Evolutionary conservation across 2,797 vertebrate genomes (phyloP).

Genomic region (Pangasius larnaudii): DNA sequence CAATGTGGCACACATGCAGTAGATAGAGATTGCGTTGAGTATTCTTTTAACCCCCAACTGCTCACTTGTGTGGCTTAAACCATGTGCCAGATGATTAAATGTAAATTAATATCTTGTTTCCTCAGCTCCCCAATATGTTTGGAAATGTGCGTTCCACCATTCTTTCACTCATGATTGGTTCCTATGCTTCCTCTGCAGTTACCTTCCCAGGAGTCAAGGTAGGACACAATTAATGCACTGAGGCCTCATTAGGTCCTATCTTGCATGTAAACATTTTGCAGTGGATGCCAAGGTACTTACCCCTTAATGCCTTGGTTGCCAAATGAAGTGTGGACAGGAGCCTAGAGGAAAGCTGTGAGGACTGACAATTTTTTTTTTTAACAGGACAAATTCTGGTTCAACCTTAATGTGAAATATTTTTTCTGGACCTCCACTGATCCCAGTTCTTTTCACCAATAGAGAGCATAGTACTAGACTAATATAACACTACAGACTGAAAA

Average conservation of each 20-base stretch:
- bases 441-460: neutral
- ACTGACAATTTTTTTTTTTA: neutral
- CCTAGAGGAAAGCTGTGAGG: neutral
- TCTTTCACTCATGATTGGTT: slow-evolving; percentile 88
- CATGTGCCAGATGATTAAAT: neutral
- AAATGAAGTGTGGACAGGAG: neutral
- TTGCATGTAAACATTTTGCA: neutral
- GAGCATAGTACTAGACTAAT: neutral
- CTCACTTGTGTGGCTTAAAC: neutral
- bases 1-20: neutral
- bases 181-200: slow-evolving; percentile 88
- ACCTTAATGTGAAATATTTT: neutral
- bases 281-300: neutral
- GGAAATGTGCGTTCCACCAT: slow-evolving; percentile 84
- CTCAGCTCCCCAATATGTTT: slow-evolving; percentile 87
- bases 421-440: neutral
- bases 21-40: neutral
- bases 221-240: slow-evolving; percentile 8
- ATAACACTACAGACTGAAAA: neutral
- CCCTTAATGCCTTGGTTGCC: neutral
- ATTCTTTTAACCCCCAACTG: neutral
- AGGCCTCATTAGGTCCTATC: neutral
- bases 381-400: too few species aligned
- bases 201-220: slow-evolving; percentile 88
- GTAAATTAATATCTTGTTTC: slow-evolving; percentile 8